Conservation (phyloP, 1,140 invertebrate species). For the Oedothorax gibbosus region DNA sequence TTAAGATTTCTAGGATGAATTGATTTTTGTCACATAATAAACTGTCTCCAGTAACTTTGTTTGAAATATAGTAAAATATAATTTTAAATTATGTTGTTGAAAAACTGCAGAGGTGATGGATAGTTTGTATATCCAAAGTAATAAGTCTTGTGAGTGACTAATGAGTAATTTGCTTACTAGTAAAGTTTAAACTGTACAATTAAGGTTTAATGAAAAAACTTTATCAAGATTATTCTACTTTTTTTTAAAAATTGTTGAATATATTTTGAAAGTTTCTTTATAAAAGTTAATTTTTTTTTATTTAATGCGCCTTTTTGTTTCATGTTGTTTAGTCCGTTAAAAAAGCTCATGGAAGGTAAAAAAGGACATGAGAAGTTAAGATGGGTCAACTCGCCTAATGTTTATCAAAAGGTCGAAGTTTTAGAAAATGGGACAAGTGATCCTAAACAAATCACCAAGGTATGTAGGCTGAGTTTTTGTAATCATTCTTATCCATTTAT, state of each 20-base stretch:
- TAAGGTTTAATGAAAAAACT: too few relatives aligned
- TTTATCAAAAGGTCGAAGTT: slow-evolving; percentile 98
- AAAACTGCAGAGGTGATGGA: too few relatives aligned
- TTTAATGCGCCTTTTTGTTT: not conserved
- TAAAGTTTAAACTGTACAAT: not conserved
- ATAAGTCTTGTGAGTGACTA: slow-evolving; percentile 4
- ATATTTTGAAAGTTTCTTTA: not conserved
- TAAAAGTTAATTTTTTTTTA: not conserved
- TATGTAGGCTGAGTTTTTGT: slow-evolving; percentile 70
- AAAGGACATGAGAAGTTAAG: slow-evolving; percentile 89
- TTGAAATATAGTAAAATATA: too few relatives aligned
- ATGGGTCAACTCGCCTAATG: slow-evolving; percentile 99
- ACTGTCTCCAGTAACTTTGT: too few relatives aligned
- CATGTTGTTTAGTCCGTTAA: slow-evolving; percentile 78
- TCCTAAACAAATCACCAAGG: slow-evolving; percentile 99
- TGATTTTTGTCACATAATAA: too few relatives aligned
- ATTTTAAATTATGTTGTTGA: too few relatives aligned
- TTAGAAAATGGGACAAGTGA: slow-evolving; percentile 96
- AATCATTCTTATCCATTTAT: not conserved
- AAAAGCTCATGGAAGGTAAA: slow-evolving; percentile 81
- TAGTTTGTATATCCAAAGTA: too few relatives aligned
- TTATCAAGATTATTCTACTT: not conserved
- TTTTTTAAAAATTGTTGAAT: not conserved
- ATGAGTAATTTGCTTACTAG: not conserved
- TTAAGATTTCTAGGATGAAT: too few relatives aligned